Percentiles rank a stretch among this genome's conserved stretches.
Conservation (phyloP, 2,797 vertebrate species). For the Staurois parvus region DNA sequence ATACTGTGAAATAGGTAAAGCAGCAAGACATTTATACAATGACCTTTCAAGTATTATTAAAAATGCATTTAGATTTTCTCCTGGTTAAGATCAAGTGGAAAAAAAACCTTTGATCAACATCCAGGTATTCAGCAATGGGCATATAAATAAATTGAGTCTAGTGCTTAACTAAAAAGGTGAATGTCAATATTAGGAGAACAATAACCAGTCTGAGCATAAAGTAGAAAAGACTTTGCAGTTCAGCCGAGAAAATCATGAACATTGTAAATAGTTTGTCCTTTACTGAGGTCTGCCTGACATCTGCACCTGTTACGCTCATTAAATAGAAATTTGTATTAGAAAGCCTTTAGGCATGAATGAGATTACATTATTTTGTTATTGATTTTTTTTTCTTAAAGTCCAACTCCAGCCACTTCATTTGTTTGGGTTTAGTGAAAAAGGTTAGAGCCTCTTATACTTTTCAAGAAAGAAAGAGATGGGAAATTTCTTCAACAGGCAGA, state of each 20-base stretch:
- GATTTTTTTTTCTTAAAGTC: too few species aligned
- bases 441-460: too few species aligned
- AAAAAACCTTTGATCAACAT: conserved; percentile 26
- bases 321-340: not conserved
- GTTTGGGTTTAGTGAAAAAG: too few species aligned
- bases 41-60: conserved; percentile 11
- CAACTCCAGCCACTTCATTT: too few species aligned
- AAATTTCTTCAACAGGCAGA: too few species aligned
- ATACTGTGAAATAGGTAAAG: not conserved
- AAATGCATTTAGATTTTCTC: not conserved
- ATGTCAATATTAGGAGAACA: not conserved
- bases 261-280: not conserved
- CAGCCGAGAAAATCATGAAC: not conserved
- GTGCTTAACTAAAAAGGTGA: not conserved
- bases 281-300: conserved; percentile 17
- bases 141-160: conserved; percentile 12
- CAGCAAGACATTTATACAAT: not conserved
- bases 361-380: too few species aligned
- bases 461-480: too few species aligned
- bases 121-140: conserved; percentile 18
- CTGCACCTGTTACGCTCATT: not conserved
- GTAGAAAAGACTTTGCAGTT: not conserved
- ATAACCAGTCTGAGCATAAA: not conserved
- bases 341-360: too few species aligned
- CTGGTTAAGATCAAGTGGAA: conserved; percentile 16